These are phyloP conservation scores for Phymatocera aterrima DNA, from an alignment of 2,888 invertebrate species.

Conservation along the genomic window DNA sequence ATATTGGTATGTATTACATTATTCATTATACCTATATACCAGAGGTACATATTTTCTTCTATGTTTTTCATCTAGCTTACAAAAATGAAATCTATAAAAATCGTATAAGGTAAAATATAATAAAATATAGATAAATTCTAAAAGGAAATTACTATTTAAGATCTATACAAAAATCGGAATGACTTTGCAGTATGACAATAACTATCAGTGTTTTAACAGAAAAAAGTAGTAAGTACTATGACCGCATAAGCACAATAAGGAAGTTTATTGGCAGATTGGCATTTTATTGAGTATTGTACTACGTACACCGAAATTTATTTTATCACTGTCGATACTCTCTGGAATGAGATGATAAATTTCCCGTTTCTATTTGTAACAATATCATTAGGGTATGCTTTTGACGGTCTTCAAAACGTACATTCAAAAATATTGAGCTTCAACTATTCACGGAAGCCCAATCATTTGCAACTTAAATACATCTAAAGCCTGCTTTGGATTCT, in stretches of 20 bases:
- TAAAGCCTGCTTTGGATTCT: not conserved
- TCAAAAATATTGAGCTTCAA: not conserved
- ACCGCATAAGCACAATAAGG: constrained; percentile 20
- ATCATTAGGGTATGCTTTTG: not conserved
- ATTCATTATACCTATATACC: constrained; percentile 31
- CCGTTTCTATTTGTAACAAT: not conserved
- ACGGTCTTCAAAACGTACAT: not conserved
- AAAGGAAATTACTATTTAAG: constrained; percentile 24
- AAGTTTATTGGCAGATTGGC: no score
- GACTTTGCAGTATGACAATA: constrained; percentile 28
- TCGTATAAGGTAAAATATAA: constrained; percentile 26
- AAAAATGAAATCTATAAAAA: constrained; percentile 31
- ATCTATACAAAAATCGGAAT: constrained; percentile 41
- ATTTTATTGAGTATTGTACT: constrained; percentile 29
- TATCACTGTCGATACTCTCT: not conserved
- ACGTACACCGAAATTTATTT: not conserved
- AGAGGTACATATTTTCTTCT: no score
- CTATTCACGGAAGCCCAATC: not conserved
- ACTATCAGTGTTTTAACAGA: constrained; percentile 9
- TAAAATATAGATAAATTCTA: constrained; percentile 1
- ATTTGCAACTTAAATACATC: not conserved
- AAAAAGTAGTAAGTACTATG: constrained; percentile 30
- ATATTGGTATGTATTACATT: constrained; percentile 23
- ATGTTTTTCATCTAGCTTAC: not conserved
- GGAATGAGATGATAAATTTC: constrained; percentile 6